A percentile compares a stretch with the other conserved stretches of the same genome.
Conservation (phyloP, 2,888 invertebrate genomes). For the Metallyticus violacea region DNA sequence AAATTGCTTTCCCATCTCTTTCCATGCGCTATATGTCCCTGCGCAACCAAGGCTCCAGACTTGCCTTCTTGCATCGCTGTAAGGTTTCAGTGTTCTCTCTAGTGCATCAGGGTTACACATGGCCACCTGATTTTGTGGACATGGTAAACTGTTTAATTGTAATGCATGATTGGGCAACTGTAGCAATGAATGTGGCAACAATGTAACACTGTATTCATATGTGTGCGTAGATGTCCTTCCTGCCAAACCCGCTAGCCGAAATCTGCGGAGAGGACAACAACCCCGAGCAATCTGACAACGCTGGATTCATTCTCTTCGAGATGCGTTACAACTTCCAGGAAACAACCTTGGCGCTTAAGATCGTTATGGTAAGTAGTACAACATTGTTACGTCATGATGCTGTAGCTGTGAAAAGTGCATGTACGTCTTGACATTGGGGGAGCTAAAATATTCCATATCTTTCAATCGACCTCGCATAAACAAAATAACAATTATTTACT, state of each 20-base stretch:
- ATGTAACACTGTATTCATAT: neutral
- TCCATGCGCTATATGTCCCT: neutral
- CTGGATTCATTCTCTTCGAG: constrained; percentile 91
- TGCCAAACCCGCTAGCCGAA: neutral
- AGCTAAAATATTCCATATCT: too few relatives aligned
- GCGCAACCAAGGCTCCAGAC: neutral
- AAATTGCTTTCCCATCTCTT: neutral
- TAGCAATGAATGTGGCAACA: neutral
- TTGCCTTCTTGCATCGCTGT: neutral
- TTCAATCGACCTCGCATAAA: too few relatives aligned
- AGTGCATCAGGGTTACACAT: too few relatives aligned
- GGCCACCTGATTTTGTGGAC: neutral
- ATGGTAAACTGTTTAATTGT: neutral
- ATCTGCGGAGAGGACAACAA: constrained; percentile 53
- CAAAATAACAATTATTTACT: too few relatives aligned
- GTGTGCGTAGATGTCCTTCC: neutral
- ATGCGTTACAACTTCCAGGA: constrained; percentile 93
- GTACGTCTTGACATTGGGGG: too few relatives aligned
- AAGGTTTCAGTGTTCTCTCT: neutral
- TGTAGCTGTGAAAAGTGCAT: too few relatives aligned
- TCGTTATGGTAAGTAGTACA: constrained; percentile 71
- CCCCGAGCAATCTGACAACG: constrained; percentile 83
- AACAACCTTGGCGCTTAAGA: constrained; percentile 84
- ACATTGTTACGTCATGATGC: neutral
- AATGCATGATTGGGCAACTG: neutral